These are phyloP conservation scores for Labeo calbasu DNA, from an alignment of 2,797 vertebrate species.

Conservation along the genomic window DNA sequence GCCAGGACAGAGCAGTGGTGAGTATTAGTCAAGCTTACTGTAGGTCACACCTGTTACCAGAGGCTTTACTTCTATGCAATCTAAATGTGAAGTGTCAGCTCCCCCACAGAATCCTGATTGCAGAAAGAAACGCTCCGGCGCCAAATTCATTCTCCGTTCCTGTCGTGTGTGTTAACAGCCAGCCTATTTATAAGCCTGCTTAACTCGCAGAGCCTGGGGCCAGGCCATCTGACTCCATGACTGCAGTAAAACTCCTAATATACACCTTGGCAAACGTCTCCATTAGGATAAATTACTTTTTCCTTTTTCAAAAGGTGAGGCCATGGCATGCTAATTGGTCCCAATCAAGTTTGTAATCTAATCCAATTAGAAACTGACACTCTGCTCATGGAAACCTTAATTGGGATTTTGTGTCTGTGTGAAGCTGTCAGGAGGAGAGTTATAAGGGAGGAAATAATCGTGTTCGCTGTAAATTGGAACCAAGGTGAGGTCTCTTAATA, in stretches of 20 bases:
- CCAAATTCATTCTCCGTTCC: constrained; percentile 58
- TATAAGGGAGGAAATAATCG: constrained; percentile 46
- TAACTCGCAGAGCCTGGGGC: constrained; percentile 49
- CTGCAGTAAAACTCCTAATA: constrained; percentile 58
- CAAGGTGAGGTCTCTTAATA: constrained; percentile 40
- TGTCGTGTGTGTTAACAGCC: constrained; percentile 57
- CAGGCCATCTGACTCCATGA: constrained; percentile 53
- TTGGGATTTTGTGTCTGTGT: constrained; percentile 69
- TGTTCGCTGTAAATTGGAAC: constrained; percentile 69
- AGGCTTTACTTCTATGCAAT: constrained; percentile 61
- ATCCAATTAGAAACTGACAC: constrained; percentile 72
- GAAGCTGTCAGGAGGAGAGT: constrained; percentile 66
- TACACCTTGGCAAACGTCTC: constrained; percentile 59
- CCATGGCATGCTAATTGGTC: constrained; percentile 62
- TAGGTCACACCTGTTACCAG: constrained; percentile 61
- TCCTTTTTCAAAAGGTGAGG: constrained; percentile 61
- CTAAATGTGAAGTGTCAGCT: constrained; percentile 59
- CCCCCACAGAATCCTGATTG: constrained; percentile 55
- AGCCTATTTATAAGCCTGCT: constrained; percentile 63
- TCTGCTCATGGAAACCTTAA: constrained; percentile 65
- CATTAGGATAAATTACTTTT: constrained; percentile 63
- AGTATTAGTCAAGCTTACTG: constrained; percentile 59
- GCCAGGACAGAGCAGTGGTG: constrained; percentile 43
- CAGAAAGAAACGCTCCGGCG: constrained; percentile 48
- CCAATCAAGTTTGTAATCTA: constrained; percentile 69